Percentiles rank a stretch among this genome's conserved stretches.
These are phyloP conservation scores for Watsonalla cultraria DNA, from an alignment of 2,888 invertebrate genomes.

Conservation along the genomic window DNA sequence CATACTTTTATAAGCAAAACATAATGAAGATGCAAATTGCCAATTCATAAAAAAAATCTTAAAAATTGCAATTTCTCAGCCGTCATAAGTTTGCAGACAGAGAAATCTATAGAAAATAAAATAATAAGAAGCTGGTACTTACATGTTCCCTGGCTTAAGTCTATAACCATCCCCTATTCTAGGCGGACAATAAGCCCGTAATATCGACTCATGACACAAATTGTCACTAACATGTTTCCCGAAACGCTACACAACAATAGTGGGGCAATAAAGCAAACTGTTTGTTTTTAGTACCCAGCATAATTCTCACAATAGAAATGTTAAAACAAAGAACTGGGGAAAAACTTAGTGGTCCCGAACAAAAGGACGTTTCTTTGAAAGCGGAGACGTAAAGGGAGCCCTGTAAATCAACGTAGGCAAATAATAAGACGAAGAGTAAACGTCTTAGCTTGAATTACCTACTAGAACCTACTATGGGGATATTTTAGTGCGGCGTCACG, in stretches of 20 bases:
- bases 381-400: slow-evolving; percentile 37
- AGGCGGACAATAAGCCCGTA: background rate
- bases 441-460: slow-evolving; percentile 21
- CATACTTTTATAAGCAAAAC: no score
- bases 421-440: slow-evolving; percentile 47
- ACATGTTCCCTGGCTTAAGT: background rate
- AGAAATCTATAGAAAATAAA: no score
- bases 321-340: slow-evolving; percentile 65
- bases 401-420: slow-evolving; percentile 56
- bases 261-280: slow-evolving; percentile 56
- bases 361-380: slow-evolving; percentile 65
- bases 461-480: no score
- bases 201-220: slow-evolving; percentile 4
- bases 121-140: no score
- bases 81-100: no score
- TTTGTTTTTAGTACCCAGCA: slow-evolving; percentile 59
- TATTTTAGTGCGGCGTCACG: no score
- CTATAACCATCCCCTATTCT: background rate
- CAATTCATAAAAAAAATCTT: no score
- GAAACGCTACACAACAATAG: slow-evolving; percentile 43
- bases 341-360: slow-evolving; percentile 57
- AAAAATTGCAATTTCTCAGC: no score
- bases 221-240: slow-evolving; percentile 30
- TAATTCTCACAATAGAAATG: slow-evolving; percentile 50
- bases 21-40: no score